Conservation (phyloP, 2,888 invertebrate species). For the Eudemis profundana region DNA sequence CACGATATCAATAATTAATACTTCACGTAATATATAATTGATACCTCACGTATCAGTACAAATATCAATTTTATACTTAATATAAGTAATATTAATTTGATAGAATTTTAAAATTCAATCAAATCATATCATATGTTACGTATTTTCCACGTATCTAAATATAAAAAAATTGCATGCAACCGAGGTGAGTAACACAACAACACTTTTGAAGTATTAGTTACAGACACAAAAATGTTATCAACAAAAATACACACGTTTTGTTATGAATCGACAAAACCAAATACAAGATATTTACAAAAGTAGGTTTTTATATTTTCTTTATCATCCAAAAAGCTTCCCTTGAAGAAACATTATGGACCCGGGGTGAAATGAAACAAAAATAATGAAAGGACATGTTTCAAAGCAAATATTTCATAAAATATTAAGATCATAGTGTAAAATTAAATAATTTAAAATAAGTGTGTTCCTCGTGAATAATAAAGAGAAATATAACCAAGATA, state of each 20-base stretch:
- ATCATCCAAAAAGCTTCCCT: slow-evolving; percentile 7
- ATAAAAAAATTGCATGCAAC: slow-evolving; percentile 25
- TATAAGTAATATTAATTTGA: too few species aligned
- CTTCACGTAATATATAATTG: too few species aligned
- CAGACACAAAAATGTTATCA: slow-evolving; percentile 59
- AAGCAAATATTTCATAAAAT: slow-evolving; percentile 13
- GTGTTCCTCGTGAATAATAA: not conserved
- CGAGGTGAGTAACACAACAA: slow-evolving; percentile 30
- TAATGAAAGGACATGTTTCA: slow-evolving; percentile 22
- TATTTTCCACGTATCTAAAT: not conserved
- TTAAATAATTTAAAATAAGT: not conserved
- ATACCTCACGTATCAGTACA: too few species aligned
- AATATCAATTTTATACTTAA: too few species aligned
- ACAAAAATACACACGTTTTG: slow-evolving; percentile 55
- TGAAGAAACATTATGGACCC: slow-evolving; percentile 54
- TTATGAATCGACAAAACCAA: slow-evolving; percentile 46
- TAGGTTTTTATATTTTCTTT: slow-evolving; percentile 31
- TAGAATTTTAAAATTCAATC: too few species aligned
- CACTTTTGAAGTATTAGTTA: slow-evolving; percentile 50
- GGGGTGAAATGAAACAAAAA: slow-evolving; percentile 65
- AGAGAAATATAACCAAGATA: not conserved
- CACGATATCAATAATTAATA: too few species aligned
- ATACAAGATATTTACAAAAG: slow-evolving; percentile 55
- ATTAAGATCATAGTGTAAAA: not conserved
- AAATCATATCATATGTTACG: too few species aligned